Evolutionary conservation across 2,113 vertebrate species (phyloP), one percentile per base, ranked within the genome.

Genomic region (Grammomys surdaster): DNA sequence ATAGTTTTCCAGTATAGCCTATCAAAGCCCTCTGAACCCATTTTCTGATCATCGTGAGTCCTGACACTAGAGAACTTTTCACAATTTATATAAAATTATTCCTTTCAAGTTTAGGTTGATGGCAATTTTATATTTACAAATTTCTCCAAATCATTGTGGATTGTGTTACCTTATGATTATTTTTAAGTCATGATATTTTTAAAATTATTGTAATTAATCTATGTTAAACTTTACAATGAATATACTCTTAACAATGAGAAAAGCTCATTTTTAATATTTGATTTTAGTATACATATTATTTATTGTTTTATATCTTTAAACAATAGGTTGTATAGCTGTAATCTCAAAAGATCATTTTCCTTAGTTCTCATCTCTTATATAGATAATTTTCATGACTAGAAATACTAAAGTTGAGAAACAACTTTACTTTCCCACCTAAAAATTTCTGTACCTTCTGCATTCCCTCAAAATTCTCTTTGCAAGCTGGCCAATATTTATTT

Each of bases 401-500:
- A 97, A 97, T 73, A 84, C 93, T 93, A 86, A 96, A 96, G 78
- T 95, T 90, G 89, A 92, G 76, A 97, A 93, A 94, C 60, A 95
- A 87, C 85, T 95, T 96, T 91, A 89, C 76, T 95, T 92, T 96
- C 54, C 70, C 63, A 94, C 77, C 77, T 72, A 91, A 76, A 96
- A 91, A 95, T 90, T 89, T 77, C 58, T 90, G 67, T 89, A 84
- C 95, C 73, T 85, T 95, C 36, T 92, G 48, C 86, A 85, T 90
- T 96, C 70, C 77, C 77, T 96, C 93, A 97, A 89, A 95, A 95
- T 94, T 93, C 67, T 90, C 51, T 73, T 96, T 96, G 91, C 67
- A 97, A 92, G 93, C 56, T 91, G 69, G 77, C 86, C 96, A 95
- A 69, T 63, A 96, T 97, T 97, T 97, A 95, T 96, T 97, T 97